phyloP scores from a whole-genome alignment of 2,797 vertebrate genomes.

The Cryptoblepharus egeriae region DNA sequence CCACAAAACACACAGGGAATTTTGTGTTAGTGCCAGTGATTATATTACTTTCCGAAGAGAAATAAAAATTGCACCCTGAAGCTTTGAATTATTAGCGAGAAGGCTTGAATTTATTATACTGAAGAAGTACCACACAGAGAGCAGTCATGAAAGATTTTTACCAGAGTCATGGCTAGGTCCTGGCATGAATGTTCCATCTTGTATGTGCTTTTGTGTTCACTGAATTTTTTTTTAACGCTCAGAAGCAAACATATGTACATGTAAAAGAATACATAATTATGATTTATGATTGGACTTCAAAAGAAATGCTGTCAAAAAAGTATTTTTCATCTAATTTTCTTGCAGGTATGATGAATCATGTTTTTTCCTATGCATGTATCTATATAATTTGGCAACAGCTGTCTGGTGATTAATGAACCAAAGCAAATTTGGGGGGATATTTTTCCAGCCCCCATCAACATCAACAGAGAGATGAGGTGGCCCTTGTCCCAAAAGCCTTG shows the following conservation, averaged over 20 bases:
- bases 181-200: conserved; percentile 57
- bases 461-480: too few relatives aligned
- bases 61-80: conserved; percentile 73
- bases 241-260: conserved; percentile 59
- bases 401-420: neutral
- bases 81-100: conserved; percentile 73
- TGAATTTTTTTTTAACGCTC: conserved; percentile 70
- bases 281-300: conserved; percentile 43
- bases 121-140: conserved; percentile 73
- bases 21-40: conserved; percentile 71
- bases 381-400: neutral
- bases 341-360: neutral
- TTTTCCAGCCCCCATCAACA: too few relatives aligned
- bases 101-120: conserved; percentile 68
- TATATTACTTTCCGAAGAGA: conserved; percentile 75
- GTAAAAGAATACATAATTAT: conserved; percentile 23
- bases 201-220: conserved; percentile 63
- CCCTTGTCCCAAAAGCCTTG: too few relatives aligned
- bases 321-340: neutral
- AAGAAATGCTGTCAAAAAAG: neutral
- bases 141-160: conserved; percentile 67
- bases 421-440: neutral
- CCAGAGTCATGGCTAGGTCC: conserved; percentile 62
- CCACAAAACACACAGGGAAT: conserved; percentile 72
- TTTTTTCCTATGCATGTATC: neutral